Conservation (phyloP, 2,888 invertebrate genomes). For the Strigamia transsilvanica region DNA sequence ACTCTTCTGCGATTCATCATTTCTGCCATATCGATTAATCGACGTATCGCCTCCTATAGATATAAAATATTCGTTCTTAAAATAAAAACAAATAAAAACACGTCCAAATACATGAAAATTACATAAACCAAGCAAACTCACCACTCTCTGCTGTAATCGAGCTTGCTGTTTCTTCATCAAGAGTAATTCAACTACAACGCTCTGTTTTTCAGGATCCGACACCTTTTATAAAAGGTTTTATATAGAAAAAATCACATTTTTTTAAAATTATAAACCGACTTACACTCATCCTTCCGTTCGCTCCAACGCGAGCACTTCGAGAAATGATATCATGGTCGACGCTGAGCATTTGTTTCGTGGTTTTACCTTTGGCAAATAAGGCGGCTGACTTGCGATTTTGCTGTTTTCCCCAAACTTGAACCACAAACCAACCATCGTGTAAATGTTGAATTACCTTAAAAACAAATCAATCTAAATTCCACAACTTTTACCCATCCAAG, state of each 20-base stretch:
- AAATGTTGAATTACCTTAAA: slow-evolving; percentile 66
- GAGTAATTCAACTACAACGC: slow-evolving; percentile 65
- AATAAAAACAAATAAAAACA: background rate
- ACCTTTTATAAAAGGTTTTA: slow-evolving; percentile 58
- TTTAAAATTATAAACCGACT: background rate
- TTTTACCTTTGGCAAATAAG: slow-evolving; percentile 59
- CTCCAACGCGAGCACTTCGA: slow-evolving; percentile 14
- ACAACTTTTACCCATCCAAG: background rate
- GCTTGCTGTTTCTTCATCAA: slow-evolving; percentile 66
- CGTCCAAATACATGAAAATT: background rate
- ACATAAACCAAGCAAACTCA: slow-evolving; percentile 58
- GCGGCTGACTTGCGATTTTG: slow-evolving; percentile 60
- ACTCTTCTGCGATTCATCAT: slow-evolving; percentile 62
- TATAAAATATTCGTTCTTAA: background rate
- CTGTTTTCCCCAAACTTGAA: slow-evolving; percentile 68
- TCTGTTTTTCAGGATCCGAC: slow-evolving; percentile 66
- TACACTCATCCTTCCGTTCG: slow-evolving; percentile 29
- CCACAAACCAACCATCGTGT: slow-evolving; percentile 64
- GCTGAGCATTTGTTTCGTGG: slow-evolving; percentile 61
- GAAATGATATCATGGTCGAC: slow-evolving; percentile 59
- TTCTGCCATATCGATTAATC: slow-evolving; percentile 62
- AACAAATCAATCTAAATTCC: slow-evolving; percentile 3
- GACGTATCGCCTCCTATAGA: background rate
- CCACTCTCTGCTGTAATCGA: slow-evolving; percentile 64
- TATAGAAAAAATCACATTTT: too few species aligned